Base-by-base conservation (phyloP, 1,140 invertebrate genomes). In the Danaus melanippus region DNA sequence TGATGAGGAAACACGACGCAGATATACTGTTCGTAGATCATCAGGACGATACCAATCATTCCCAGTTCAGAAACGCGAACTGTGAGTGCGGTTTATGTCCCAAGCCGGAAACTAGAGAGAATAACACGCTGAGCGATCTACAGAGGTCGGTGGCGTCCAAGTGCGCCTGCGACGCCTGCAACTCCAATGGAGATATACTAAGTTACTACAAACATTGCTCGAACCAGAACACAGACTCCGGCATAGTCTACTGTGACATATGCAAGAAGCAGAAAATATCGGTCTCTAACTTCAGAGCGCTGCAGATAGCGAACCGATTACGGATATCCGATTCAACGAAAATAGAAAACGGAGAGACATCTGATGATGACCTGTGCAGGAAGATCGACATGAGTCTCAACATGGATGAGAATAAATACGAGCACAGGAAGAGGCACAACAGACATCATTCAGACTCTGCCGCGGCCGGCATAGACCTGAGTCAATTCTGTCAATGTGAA, bases 211-310 rank as follows among this genome's bases (percentile, higher is more conserved):
- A 80, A 12, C 77, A 83, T 17, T 86, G 84, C 58, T 67, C 79
- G 0, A 85, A 83, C 15, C 74, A 79, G 10, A 84, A 77, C 43
- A 50, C 62, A 0, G 81, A 84, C 15, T 84, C 87, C 0, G 87
- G 87, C 2, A 84, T 88, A 40, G 74, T 88, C 0, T 83, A 83
- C 58, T 88, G 87, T 58, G 82, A 87, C 12, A 63, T 50, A 6
- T 88, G 87, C 60, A 84, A 85, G 42, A 88, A 88, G 50, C 87
- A 88, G 58, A 88, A 88, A 59, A 88, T 88, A 58, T 86, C 85
- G 0, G 59, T 86, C 1, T 87, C 85, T 0, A 88, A 88, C 56
- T 87, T 88, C 51, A 68, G 81, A 50, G 87, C 87, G 0, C 61
- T 88, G 53, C 84, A 87, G 66, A 88, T 88, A 53, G 80, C 87